Evolutionary conservation across 2,888 invertebrate species (phyloP), one percentile per base, ranked within the genome.

Genomic region (Tholera decimalis): DNA sequence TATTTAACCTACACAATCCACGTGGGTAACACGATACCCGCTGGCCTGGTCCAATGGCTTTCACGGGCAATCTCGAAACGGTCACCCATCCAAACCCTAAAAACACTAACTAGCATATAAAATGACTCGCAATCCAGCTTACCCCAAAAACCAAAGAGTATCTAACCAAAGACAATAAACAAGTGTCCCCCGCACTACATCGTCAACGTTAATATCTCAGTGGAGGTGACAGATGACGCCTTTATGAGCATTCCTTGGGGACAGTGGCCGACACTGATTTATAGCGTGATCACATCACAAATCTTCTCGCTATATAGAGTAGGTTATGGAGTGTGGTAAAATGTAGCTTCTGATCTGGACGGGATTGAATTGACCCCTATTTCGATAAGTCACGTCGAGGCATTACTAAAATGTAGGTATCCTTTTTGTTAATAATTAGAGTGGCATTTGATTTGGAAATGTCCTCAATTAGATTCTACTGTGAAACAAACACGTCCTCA

Each of bases 191-290:
- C 54, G 20, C 65, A 68, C 61, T 62, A 59, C 43, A 58, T 62
- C 63, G 69, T 77, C 74, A 72, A 67, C 65, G 77, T 67, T 79
- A 81, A 75, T 82, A 77, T 77, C 77, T 79, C 69, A 70, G 67
- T 43, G 59, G 57, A 60, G 61, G 72, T 78, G 82, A 82, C 79
- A 68, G 83, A 81, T 81, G 83, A 73, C 50, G 66, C 79, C 82
- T 82, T 82, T 82, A 82, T 82, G 83, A 83, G 77, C 82, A 82
- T 82, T 82, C 82, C 83, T 80, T 57, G 54, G 73, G 82, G 81
- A 74, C 73, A 73, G 24, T 51, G 51, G 43, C 61, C 39, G 83
- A 75, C 82, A 77, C 82, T 82, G 83, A 82, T 82, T 80, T 83
- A 82, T 82, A 63, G 70, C 68, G 71, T 81, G 83, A 79, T 79